These are phyloP conservation scores for Corythoichthys haematopterus DNA, from an alignment of 2,113 vertebrate species.

Conservation along the genomic window DNA sequence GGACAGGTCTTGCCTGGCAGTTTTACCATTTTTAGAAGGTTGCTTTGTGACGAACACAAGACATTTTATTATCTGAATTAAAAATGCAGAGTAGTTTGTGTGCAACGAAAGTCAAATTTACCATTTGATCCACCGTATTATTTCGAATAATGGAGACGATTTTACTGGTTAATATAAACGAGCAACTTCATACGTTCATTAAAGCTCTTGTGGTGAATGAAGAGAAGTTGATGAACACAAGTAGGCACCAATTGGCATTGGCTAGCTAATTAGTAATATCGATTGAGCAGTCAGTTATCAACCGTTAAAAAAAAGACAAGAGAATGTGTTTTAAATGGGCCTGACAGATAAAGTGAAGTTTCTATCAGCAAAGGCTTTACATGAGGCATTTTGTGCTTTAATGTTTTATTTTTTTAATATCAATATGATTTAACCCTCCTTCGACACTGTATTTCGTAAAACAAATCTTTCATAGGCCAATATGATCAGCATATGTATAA, in stretches of 20 bases:
- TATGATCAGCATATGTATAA: too few relatives aligned
- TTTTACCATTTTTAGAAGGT: not conserved
- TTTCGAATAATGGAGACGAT: too few relatives aligned
- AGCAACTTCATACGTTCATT: not conserved
- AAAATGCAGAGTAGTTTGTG: too few relatives aligned
- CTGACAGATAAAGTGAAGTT: constrained; percentile 34
- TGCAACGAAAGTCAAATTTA: too few relatives aligned
- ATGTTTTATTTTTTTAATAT: constrained; percentile 14
- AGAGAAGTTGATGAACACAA: not conserved
- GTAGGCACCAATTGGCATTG: not conserved
- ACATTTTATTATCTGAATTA: too few relatives aligned
- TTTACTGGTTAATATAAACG: too few relatives aligned
- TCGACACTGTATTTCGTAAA: too few relatives aligned
- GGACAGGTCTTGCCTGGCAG: not conserved
- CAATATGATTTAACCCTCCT: too few relatives aligned
- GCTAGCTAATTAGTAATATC: not conserved
- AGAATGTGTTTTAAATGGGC: constrained; percentile 43
- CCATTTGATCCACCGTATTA: too few relatives aligned
- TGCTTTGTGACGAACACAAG: not conserved
- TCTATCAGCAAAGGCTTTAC: constrained; percentile 33
- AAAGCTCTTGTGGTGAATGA: not conserved
- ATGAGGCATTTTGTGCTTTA: constrained; percentile 2
- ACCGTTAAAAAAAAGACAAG: constrained; percentile 31
- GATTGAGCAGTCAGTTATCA: constrained; percentile 23
- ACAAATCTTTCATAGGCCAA: too few relatives aligned